Base-by-base conservation (phyloP, 2,888 invertebrate species). In the Ethmia dodecea region DNA sequence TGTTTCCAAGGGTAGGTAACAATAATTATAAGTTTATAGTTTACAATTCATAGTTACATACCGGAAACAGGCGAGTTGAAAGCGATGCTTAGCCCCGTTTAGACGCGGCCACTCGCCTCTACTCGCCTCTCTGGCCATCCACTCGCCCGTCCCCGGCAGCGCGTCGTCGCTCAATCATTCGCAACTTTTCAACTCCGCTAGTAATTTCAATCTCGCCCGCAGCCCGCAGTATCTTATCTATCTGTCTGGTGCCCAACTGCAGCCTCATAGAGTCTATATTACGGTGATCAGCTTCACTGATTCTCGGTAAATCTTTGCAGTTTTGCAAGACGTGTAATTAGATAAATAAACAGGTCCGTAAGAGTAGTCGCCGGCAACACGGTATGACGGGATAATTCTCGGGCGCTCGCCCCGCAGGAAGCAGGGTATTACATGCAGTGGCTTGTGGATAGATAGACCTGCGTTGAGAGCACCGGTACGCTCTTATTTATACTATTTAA, bases 271-370 rank as follows among this genome's bases (percentile, higher is more conserved):
- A 26, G 37, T 30, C 10, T 16, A 18, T 22, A 40, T 33, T 40
- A 8, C 13, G 29, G 25, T 32, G 32, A 30, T 26, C 15, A 29
- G 13, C 31, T 13, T 2, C 20, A 32, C 13, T 28, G 25, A 15
- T 13, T 27, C 25, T 31, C 16, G 31, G 20, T 31, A 12, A 8
- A 12, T 33, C 9, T 3, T 18, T 20, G 9, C 22, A 24, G 24
- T 14, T 28, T 31, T 31, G 11, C 12, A 18, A 30, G 15, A 20
- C 28, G 30, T 46, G 36, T 40, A 41, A 46, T 50, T 46, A 45
- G 28, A 29, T 45, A 46, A 38, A 38, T 45, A 41, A 45, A 43
- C 33, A 40, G 35, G 28, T 24, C 29, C 28, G 35, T 26, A 25
- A 35, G 14, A 13, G 16, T 13, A 16, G 32, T 31, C n/a, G 27